Conservation (phyloP, 23 tunicate genomes). For the Oikopleura vanhoeffeni region DNA sequence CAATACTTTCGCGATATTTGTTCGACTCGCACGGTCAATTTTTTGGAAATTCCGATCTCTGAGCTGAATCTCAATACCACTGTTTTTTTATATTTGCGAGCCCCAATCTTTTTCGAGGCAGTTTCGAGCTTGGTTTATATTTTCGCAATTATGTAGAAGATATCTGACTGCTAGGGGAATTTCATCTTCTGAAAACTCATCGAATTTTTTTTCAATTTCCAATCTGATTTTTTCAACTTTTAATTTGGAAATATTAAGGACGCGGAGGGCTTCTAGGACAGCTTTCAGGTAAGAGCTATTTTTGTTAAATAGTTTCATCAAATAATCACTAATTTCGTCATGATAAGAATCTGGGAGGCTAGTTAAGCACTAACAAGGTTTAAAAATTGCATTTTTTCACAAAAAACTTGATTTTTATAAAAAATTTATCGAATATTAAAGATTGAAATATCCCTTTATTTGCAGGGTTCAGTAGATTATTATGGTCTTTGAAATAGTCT, state of each 20-base stretch:
- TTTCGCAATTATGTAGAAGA: not conserved
- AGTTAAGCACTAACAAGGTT: not conserved
- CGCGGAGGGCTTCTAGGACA: not conserved
- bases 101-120: no score
- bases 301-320: not conserved
- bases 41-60: no score
- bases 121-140: not conserved
- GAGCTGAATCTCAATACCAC: no score
- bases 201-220: not conserved
- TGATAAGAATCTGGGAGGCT: not conserved
- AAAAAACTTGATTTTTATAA: no score
- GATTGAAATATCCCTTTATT: no score
- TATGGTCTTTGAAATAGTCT: no score
- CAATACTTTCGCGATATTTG: no score
- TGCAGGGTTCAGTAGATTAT: no score
- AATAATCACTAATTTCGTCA: not conserved
- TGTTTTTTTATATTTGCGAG: no score
- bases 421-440: no score
- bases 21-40: no score
- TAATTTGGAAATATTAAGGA: not conserved
- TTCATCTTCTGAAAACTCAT: not conserved
- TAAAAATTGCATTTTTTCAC: no score
- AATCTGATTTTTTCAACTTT: not conserved
- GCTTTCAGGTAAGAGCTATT: not conserved
- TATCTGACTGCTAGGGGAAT: not conserved